Percentiles rank a stretch among this genome's conserved stretches.
phyloP scores from a whole-genome alignment of 2,113 vertebrate species.

The Coptodon bakossiorum region DNA sequence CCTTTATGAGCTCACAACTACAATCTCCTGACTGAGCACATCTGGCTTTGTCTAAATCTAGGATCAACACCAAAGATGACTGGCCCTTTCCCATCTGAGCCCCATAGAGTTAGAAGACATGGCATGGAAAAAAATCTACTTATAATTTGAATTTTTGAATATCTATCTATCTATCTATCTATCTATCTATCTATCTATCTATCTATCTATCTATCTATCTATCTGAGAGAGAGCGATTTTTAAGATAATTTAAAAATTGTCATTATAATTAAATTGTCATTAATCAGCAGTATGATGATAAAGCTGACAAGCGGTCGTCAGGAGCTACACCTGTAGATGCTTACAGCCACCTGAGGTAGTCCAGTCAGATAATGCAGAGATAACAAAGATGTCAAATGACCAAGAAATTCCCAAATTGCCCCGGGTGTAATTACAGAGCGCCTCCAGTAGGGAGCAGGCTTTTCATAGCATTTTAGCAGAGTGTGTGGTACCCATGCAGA shows the following conservation, averaged over 20 bases:
- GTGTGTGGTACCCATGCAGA: neutral
- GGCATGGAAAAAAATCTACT: neutral
- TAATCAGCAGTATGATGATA: neutral
- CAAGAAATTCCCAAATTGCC: neutral
- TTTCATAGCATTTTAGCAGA: constrained; percentile 27
- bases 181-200: neutral
- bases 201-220: neutral
- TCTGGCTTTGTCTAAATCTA: neutral
- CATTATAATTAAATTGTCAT: neutral
- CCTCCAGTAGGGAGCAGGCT: constrained; percentile 56
- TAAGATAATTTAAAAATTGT: neutral
- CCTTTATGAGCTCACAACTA: neutral
- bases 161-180: neutral
- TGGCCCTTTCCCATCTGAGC: neutral
- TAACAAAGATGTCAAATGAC: neutral
- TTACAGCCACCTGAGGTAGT: neutral
- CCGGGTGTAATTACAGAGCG: constrained; percentile 20
- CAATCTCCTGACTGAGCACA: neutral
- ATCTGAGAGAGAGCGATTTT: neutral
- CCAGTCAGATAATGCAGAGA: neutral
- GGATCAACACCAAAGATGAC: neutral
- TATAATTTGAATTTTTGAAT: neutral
- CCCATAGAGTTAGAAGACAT: neutral
- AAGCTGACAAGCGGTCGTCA: neutral
- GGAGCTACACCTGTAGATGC: neutral